Conservation (phyloP, 2,888 invertebrate species). For the Dryococelus australis region DNA sequence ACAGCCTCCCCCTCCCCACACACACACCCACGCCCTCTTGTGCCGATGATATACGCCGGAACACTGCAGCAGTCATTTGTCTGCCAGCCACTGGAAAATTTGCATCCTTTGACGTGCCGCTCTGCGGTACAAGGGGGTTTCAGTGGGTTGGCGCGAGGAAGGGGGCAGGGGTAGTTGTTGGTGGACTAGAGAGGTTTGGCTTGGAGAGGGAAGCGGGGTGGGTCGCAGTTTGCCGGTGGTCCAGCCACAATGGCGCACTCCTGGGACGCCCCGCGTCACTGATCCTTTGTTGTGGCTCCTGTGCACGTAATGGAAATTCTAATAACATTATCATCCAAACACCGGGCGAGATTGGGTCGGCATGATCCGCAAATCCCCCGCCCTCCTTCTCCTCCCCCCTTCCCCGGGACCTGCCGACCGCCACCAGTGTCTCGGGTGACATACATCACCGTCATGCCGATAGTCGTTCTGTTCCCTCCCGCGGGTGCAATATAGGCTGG, state of each 20-base stretch:
- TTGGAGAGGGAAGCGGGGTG: no score
- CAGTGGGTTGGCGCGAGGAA: conserved; percentile 13
- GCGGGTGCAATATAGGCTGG: no score
- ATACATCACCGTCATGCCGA: no score
- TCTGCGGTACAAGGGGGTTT: not conserved
- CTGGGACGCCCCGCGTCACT: not conserved
- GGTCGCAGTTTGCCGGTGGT: no score
- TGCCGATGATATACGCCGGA: conserved; percentile 36
- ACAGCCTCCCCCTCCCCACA: not conserved
- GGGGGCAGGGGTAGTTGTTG: not conserved
- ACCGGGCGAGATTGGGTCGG: not conserved
- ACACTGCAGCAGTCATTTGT: conserved; percentile 44
- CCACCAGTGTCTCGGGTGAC: no score
- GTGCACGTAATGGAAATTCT: conserved; percentile 16
- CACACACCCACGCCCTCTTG: not conserved
- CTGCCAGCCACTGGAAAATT: conserved; percentile 44
- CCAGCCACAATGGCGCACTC: not conserved
- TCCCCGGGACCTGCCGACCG: no score
- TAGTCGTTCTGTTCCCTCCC: no score
- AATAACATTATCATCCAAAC: conserved; percentile 2
- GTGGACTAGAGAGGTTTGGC: no score
- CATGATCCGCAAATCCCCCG: no score
- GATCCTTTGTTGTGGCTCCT: not conserved
- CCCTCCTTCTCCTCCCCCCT: no score
- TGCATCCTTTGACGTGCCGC: conserved; percentile 44